Conservation (phyloP, 2,797 vertebrate genomes). For the Nyctalus aviator region DNA sequence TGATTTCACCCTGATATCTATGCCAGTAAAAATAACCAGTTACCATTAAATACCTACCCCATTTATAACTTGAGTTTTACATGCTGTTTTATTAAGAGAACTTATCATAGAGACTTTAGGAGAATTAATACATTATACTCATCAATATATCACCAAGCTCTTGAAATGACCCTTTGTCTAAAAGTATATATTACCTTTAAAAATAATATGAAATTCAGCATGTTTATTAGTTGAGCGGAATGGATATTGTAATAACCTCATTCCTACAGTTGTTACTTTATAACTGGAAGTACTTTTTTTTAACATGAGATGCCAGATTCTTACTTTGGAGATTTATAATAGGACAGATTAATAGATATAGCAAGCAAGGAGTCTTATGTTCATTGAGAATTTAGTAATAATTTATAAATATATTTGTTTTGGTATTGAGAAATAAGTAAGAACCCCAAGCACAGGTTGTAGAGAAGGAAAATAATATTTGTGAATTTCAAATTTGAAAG, state of each 20-base stretch:
- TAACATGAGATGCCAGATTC: slow-evolving; percentile 43
- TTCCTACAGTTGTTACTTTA: slow-evolving; percentile 27
- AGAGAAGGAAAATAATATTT: slow-evolving; percentile 49
- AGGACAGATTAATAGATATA: slow-evolving; percentile 56
- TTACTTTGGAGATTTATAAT: slow-evolving; percentile 44
- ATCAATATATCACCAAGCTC: neutral
- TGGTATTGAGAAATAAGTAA: slow-evolving; percentile 41
- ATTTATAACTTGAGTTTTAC: slow-evolving; percentile 74
- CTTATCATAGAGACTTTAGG: slow-evolving; percentile 65
- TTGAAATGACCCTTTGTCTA: slow-evolving; percentile 50
- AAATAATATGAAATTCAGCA: neutral
- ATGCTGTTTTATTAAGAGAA: slow-evolving; percentile 75
- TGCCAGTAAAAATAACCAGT: slow-evolving; percentile 79
- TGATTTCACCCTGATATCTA: slow-evolving; percentile 76
- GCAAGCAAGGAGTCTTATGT: slow-evolving; percentile 37
- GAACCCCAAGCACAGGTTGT: neutral
- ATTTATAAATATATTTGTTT: slow-evolving; percentile 45
- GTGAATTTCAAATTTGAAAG: slow-evolving; percentile 33
- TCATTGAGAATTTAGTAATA: slow-evolving; percentile 63
- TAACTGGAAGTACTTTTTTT: slow-evolving; percentile 50
- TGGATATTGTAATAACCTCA: neutral
- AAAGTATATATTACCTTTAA: slow-evolving; percentile 53
- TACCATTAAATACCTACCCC: slow-evolving; percentile 75
- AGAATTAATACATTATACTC: slow-evolving; percentile 49
- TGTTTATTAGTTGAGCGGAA: slow-evolving; percentile 26